phyloP scores from a whole-genome alignment of 2,888 invertebrate genomes.

The Ophion ventricosus region DNA sequence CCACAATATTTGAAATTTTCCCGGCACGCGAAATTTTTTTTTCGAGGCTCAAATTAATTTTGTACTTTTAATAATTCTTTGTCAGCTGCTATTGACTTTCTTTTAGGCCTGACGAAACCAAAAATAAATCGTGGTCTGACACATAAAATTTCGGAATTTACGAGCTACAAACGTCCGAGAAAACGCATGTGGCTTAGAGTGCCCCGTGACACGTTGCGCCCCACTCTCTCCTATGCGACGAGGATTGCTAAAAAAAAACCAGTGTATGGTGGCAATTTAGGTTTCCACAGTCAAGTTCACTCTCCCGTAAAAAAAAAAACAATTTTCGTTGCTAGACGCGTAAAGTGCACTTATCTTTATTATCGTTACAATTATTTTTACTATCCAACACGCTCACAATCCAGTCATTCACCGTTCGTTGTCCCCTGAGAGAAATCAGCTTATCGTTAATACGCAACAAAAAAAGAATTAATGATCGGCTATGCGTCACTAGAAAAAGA shows the following conservation, averaged over 20 bases:
- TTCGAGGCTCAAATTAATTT: too few relatives aligned
- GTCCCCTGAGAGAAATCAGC: background rate
- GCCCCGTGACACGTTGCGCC: too few relatives aligned
- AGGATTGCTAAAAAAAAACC: background rate
- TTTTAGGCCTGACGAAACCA: too few relatives aligned
- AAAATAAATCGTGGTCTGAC: too few relatives aligned
- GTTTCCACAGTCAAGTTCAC: constrained; percentile 25
- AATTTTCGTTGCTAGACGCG: too few relatives aligned
- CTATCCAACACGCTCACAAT: background rate
- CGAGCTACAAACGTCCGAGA: too few relatives aligned
- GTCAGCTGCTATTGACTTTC: too few relatives aligned
- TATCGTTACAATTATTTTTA: background rate
- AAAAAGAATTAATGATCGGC: background rate
- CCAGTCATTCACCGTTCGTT: background rate
- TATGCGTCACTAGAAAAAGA: background rate
- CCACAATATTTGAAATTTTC: too few relatives aligned
- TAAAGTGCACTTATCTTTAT: background rate
- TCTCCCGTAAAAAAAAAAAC: background rate
- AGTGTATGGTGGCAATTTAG: constrained; percentile 18
- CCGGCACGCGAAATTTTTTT: too few relatives aligned
- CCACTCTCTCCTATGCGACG: background rate
- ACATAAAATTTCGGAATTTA: too few relatives aligned
- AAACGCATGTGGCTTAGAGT: too few relatives aligned
- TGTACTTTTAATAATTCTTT: too few relatives aligned
- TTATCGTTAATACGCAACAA: background rate